A percentile compares a stretch with the other conserved stretches of the same genome.
These are phyloP conservation scores for Pelecanoides urinatrix DNA, from an alignment of 2,113 vertebrate genomes.

Conservation along the genomic window DNA sequence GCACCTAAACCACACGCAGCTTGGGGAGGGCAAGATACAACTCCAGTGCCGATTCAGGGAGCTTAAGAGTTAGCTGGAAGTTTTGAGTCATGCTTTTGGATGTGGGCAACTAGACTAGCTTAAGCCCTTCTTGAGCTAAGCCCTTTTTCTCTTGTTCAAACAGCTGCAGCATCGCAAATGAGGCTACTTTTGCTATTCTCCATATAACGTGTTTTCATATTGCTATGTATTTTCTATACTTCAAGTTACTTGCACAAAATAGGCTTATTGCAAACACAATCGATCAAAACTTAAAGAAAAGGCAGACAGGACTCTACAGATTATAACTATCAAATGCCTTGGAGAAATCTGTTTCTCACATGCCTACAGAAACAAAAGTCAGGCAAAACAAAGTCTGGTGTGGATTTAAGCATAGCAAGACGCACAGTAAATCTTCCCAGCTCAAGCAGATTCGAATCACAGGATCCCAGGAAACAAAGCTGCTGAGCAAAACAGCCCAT, in stretches of 20 bases:
- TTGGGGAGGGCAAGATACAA: background rate
- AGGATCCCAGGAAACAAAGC: background rate
- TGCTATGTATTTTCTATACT: background rate
- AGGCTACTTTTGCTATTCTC: background rate
- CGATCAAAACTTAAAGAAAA: background rate
- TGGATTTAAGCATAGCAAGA: background rate
- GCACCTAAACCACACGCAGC: background rate
- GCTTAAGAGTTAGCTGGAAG: background rate
- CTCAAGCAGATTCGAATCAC: background rate
- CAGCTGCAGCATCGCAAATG: rapidly evolving
- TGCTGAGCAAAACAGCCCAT: background rate
- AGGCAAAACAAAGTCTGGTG: background rate
- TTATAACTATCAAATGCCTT: background rate
- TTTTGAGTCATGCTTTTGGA: background rate
- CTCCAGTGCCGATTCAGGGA: background rate
- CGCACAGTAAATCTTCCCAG: background rate
- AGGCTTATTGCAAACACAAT: rapidly evolving
- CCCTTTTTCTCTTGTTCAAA: background rate
- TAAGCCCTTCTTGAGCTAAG: background rate
- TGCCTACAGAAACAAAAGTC: background rate
- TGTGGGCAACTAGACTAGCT: background rate
- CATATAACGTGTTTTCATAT: background rate
- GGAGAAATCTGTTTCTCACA: background rate
- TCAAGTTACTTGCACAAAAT: background rate
- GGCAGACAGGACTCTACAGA: background rate